Conservation (phyloP, 2,888 invertebrate genomes). For the Sminthurinus aureus region DNA sequence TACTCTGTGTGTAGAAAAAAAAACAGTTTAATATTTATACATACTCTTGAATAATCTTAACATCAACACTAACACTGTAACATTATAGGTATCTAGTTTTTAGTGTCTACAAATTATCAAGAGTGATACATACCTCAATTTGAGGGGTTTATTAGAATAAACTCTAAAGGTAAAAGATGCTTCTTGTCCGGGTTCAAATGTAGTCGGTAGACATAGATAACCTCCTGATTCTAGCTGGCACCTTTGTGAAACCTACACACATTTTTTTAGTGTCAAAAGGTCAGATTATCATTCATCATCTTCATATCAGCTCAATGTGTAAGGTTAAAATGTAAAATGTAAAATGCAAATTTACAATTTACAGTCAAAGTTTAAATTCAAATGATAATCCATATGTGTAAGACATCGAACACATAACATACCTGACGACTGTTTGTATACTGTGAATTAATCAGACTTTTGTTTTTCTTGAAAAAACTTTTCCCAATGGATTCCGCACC, state of each 20-base stretch:
- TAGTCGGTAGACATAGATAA: constrained; percentile 87
- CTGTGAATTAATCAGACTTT: constrained; percentile 86
- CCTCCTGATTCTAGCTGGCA: constrained; percentile 81
- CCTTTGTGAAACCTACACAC: constrained; percentile 70
- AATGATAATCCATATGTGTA: no score
- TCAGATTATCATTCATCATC: no score
- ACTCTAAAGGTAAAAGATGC: constrained; percentile 86
- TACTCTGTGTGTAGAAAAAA: constrained; percentile 63
- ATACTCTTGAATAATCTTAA: neutral
- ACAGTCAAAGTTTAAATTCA: no score
- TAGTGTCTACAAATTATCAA: neutral
- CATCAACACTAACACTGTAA: no score
- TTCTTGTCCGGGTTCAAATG: constrained; percentile 89
- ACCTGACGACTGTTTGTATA: constrained; percentile 93
- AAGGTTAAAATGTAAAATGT: no score
- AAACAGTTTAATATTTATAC: no score
- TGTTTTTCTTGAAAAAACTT: constrained; percentile 83
- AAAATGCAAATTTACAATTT: no score
- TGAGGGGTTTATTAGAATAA: constrained; percentile 77
- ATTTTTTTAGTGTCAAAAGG: no score
- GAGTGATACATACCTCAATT: constrained; percentile 72
- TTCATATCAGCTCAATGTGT: no score
- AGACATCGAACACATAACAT: constrained; percentile 55
- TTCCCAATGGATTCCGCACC: constrained; percentile 79
- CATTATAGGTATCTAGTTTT: no score